phyloP scores from a whole-genome alignment of 2,888 invertebrate genomes.

The Lottia gigantea region DNA sequence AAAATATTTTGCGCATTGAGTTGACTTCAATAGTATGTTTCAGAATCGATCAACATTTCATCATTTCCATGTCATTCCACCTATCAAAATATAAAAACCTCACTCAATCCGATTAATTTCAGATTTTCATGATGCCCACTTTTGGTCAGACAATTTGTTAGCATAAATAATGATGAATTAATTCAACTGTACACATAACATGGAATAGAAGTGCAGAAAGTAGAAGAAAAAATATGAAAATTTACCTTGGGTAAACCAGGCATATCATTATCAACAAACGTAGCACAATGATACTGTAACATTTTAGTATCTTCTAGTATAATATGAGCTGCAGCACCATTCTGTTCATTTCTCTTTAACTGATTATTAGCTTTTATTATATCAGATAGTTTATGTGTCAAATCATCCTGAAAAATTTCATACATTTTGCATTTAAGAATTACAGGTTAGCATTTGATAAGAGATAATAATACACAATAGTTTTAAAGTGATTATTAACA shows the following conservation, averaged over 20 bases:
- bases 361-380: constrained; percentile 99
- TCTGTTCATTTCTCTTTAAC: constrained; percentile 91
- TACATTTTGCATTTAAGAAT: neutral
- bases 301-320: constrained; percentile 96
- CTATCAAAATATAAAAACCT: no score
- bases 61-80: neutral
- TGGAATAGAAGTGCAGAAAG: no score
- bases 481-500: neutral
- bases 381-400: constrained; percentile 98
- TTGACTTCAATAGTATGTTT: neutral
- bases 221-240: neutral
- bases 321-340: constrained; percentile 97
- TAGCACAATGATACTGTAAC: constrained; percentile 98
- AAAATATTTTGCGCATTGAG: constrained; percentile 3
- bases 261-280: constrained; percentile 98
- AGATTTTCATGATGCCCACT: no score
- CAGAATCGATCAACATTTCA: constrained; percentile 9
- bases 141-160: no score
- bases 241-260: constrained; percentile 77
- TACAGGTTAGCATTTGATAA: no score
- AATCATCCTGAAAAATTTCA: constrained; percentile 80
- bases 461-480: no score
- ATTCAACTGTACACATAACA: no score
- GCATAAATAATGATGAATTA: no score
- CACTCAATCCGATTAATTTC: no score